Base-by-base conservation (phyloP, 1,140 invertebrate species). In the Micrasema longulum region DNA sequence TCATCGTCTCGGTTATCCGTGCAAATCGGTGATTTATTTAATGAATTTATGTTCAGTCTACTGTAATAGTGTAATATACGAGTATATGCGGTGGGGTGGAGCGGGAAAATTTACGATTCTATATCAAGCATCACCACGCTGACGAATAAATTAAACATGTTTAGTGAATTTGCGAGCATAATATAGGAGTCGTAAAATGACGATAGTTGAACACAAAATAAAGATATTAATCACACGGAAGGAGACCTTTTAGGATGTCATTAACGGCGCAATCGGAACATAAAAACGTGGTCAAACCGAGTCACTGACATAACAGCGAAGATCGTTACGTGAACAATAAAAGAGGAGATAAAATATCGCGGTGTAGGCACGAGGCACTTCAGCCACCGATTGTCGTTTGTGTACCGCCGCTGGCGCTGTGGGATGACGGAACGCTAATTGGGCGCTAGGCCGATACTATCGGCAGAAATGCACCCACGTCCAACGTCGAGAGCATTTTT, bases 401-500 rank as follows among this genome's bases (percentile, higher is more conserved):
- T n/a, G n/a, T n/a, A n/a, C 48, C 10, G 43, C 11, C 20, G 48
- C 9, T 52, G 0, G 1, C 1, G n/a, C n/a, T n/a, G n/a, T n/a
- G n/a, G n/a, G 43, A 45, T 45, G 43, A 45, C 18, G 12, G 20
- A 31, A 31, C 14, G 53, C 53, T 57, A 57, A 57, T 57, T 57
- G 53, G 53, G 35, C 18, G 52, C 11, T 35, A 16, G 36, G 22
- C n/a, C 12, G 50, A 53, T 53, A 53, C 50, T 23, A 53, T 53
- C 50, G 50, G 26, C 50, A 26, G 50, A 11, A 31, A 53, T 36
- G 26, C 53, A 18, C 53, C 53, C 53, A 57, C 53, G 5, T 16
- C 31, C 53, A 36, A 57, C 20, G 53, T 35, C n/a, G n/a, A n/a
- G n/a, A n/a, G n/a, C n/a, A n/a, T 57, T 57, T 36, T 55, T 57